These are phyloP conservation scores for Heliconius hermathena DNA, from an alignment of 1,140 invertebrate species.

Conservation along the genomic window DNA sequence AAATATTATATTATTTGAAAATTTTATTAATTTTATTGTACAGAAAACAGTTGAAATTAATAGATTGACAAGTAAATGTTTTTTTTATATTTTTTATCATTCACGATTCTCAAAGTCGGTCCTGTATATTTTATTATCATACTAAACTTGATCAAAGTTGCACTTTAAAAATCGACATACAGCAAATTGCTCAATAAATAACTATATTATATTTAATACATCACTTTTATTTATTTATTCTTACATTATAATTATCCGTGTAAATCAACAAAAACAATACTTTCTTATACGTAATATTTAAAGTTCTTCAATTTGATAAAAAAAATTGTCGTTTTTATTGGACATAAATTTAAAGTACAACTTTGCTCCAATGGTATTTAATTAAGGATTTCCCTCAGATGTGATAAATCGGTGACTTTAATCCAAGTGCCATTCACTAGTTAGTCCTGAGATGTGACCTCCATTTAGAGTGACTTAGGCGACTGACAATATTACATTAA, in stretches of 20 bases:
- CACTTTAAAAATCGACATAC: neutral
- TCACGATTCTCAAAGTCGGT: neutral
- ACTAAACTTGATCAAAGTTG: neutral
- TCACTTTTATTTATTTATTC: neutral
- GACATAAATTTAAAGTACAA: neutral
- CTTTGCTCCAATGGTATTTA: neutral
- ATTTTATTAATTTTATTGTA: neutral
- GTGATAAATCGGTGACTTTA: constrained; percentile 43
- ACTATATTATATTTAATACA: too few species aligned
- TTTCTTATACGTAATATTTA: too few species aligned
- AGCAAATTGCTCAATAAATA: neutral
- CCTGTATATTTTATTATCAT: neutral
- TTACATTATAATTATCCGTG: neutral
- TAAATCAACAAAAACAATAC: too few species aligned
- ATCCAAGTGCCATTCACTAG: constrained; percentile 43
- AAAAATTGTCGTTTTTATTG: neutral
- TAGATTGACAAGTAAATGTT: neutral
- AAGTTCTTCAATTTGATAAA: too few species aligned
- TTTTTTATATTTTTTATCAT: neutral
- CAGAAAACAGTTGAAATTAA: neutral
- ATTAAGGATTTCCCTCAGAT: constrained; percentile 35
- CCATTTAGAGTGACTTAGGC: constrained; percentile 13
- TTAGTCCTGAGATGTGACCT: constrained; percentile 16
- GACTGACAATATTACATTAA: constrained; percentile 30
- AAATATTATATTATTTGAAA: neutral